Evolutionary conservation across 2,888 invertebrate species (phyloP).

Genomic region (Cerastis leucographa): DNA sequence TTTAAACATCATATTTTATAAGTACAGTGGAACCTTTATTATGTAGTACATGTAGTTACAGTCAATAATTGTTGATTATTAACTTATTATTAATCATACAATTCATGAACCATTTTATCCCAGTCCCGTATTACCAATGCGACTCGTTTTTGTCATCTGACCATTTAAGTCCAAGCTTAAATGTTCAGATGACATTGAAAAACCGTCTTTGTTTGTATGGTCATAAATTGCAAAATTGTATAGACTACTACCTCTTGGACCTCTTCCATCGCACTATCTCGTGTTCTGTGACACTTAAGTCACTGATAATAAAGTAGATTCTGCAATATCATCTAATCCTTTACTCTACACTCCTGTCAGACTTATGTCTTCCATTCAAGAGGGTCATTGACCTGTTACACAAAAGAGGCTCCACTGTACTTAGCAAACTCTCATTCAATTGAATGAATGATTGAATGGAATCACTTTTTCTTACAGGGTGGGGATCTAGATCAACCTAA

Average conservation of each 20-base stretch:
- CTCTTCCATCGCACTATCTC: not conserved
- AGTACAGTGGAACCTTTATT: slow-evolving; percentile 33
- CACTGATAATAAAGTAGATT: not conserved
- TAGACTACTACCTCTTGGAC: no score
- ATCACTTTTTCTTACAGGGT: slow-evolving; percentile 71
- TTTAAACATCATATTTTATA: slow-evolving; percentile 41
- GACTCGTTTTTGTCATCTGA: no score
- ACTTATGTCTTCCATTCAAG: not conserved
- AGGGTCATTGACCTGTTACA: not conserved
- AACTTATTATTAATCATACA: not conserved
- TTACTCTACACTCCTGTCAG: not conserved
- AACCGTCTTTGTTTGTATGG: not conserved
- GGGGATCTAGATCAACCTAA: slow-evolving; percentile 88
- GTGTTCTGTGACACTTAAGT: not conserved
- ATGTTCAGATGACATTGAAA: not conserved
- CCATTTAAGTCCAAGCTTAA: no score
- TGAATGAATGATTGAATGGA: slow-evolving; percentile 31
- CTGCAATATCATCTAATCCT: not conserved
- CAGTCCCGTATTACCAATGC: not conserved
- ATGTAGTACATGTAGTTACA: not conserved
- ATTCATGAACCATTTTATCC: not conserved
- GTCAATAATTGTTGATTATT: not conserved
- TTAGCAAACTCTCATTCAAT: not conserved
- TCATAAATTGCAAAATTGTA: not conserved
- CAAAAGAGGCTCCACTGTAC: slow-evolving; percentile 40